Conservation (phyloP, 2,113 vertebrate species). For the Dryoscopus gambensis region DNA sequence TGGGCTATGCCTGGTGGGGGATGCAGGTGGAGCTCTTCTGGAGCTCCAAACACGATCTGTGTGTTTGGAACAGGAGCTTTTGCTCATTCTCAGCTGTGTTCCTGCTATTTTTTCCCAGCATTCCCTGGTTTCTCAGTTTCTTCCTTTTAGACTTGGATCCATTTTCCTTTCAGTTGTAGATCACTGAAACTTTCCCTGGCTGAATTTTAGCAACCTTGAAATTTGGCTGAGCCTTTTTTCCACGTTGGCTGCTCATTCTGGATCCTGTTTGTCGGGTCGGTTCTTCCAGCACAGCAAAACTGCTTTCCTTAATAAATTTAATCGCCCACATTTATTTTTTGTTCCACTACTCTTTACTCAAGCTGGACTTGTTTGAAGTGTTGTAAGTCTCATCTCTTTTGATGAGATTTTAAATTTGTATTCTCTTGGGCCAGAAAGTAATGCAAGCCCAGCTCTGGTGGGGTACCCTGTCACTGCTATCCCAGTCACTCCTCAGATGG, state of each 20-base stretch:
- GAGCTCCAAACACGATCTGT: accelerated
- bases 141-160: background rate
- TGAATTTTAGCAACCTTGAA: background rate
- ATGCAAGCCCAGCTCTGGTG: background rate
- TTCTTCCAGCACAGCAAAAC: background rate
- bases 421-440: background rate
- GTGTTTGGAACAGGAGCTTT: background rate
- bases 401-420: background rate
- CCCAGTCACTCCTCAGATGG: background rate
- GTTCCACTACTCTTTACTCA: background rate
- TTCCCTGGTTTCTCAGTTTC: background rate
- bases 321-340: background rate
- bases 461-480: background rate
- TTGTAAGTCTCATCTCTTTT: background rate
- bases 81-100: background rate
- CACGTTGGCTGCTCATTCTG: background rate
- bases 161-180: background rate
- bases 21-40: background rate
- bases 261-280: background rate
- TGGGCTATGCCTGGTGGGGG: background rate
- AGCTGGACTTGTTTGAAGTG: background rate
- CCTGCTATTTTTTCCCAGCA: accelerated
- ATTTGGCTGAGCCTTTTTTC: background rate
- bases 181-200: background rate
- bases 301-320: background rate